phyloP scores from a whole-genome alignment of 2,113 vertebrate genomes.

The Spizaetus ornatus region DNA sequence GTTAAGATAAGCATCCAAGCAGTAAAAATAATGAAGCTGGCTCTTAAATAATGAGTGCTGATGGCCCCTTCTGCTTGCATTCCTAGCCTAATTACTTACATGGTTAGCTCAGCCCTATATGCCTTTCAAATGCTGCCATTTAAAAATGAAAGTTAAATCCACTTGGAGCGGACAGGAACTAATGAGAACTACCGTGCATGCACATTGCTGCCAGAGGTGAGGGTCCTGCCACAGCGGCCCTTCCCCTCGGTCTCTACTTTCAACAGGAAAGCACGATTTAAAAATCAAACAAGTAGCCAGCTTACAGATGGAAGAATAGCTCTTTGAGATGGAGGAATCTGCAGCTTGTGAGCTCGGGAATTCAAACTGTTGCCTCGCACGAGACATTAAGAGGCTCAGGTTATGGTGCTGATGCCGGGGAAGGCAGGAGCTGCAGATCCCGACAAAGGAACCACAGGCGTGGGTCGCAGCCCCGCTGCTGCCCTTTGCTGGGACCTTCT shows the following conservation, averaged over 20 bases:
- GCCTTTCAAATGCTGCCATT: slow-evolving; percentile 66
- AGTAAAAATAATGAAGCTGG: slow-evolving; percentile 64
- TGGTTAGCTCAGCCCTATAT: slow-evolving; percentile 48
- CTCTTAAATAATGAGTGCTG: slow-evolving; percentile 61
- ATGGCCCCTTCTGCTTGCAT: slow-evolving; percentile 54
- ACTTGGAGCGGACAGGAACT: neutral
- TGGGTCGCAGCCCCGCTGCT: accelerated
- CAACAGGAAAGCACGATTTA: neutral
- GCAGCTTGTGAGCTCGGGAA: neutral
- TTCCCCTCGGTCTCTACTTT: neutral
- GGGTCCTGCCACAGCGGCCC: neutral
- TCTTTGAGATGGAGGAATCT: neutral
- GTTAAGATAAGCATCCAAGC: slow-evolving; percentile 56
- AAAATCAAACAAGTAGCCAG: neutral
- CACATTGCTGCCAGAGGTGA: neutral
- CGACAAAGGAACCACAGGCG: neutral
- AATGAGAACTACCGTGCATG: neutral
- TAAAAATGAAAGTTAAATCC: slow-evolving; percentile 42
- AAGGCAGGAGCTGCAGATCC: neutral
- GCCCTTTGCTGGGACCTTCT: neutral
- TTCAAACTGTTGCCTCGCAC: neutral
- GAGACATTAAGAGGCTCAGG: neutral
- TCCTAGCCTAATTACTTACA: slow-evolving; percentile 60
- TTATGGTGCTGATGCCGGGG: neutral
- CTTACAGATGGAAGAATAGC: neutral